A percentile compares a stretch with the other conserved stretches of the same genome.
Evolutionary conservation across 2,797 vertebrate genomes (phyloP).

Genomic region (Orestias chungarensis): DNA sequence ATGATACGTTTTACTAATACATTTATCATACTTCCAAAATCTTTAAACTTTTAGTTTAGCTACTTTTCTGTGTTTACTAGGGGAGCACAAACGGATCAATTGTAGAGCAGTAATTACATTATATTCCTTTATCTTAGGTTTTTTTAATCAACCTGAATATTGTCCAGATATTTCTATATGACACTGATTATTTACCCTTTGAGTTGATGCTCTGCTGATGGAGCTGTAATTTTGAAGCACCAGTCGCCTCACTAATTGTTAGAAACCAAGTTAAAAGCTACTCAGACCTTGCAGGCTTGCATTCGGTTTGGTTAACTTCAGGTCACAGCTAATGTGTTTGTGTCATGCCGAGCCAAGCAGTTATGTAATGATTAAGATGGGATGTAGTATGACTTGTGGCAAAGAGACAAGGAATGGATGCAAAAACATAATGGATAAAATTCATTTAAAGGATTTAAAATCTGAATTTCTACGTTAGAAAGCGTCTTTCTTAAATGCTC

Average conservation of each 20-base stretch:
- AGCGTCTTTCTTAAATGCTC: too few relatives aligned
- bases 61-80: too few relatives aligned
- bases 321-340: constrained; percentile 2
- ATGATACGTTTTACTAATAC: too few relatives aligned
- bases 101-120: too few relatives aligned
- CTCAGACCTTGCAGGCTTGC: background rate
- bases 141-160: background rate
- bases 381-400: constrained; percentile 44
- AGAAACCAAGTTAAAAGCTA: background rate
- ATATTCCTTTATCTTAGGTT: too few relatives aligned
- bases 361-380: constrained; percentile 42
- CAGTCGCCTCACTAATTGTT: background rate
- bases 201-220: background rate
- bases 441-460: background rate
- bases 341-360: constrained; percentile 12
- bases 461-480: background rate
- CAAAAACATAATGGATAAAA: background rate
- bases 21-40: too few relatives aligned
- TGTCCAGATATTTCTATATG: background rate
- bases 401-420: constrained; percentile 8
- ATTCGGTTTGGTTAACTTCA: constrained; percentile 5
- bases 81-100: too few relatives aligned
- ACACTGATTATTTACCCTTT: background rate
- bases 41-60: too few relatives aligned
- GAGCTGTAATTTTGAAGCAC: background rate